Evolutionary conservation across 2,888 invertebrate species (phyloP), one percentile per base, ranked within the genome.

Genomic region (Drosophila koepferae): DNA sequence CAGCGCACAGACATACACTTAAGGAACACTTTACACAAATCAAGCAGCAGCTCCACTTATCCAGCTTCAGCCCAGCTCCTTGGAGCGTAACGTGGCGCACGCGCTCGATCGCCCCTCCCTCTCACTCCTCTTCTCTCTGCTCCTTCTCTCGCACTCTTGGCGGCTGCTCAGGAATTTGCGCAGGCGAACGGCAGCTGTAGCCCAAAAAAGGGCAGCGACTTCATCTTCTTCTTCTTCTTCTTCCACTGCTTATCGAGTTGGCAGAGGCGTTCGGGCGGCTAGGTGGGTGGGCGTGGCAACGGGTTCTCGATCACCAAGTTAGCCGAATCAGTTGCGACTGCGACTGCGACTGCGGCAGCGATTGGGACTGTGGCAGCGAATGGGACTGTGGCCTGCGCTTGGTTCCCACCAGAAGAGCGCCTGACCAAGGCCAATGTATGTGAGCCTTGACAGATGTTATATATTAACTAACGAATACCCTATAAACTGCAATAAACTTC

Each of bases 171-270:
- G 68, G 72, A 80, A 74, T 72, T 63, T 62, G 84, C 63, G 84
- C 72, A 86, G 77, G 65, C 84, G 63, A 58, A 60, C 73, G 59
- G 58, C 79, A 64, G 60, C 77, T 63, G 55, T 74, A 63, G 78
- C 73, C 83, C 74, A 70, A 86, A 85, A 87, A 85, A 87, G 82
- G 90, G 82, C 88, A 84, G 70, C 76, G 49, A 76, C 79, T 71
- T 84, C 23, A 51, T 34, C 51, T 51, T 51, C 48, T 48, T 48
- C 51, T 51, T 51, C 48, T 48, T 48, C 51, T 18, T 48, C 51
- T 18, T 51, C 14, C 34, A 8, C 18, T 51, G 34, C 51, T 36
- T 55, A 49, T 55, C 44, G 43, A 58, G 63, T 62, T 51, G 75
- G 65, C 18, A 41, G 54, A 44, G 54, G 40, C 38, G 38, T 28